Conservation (phyloP, 2,113 vertebrate genomes). For the Epinephelus cyanopodus region DNA sequence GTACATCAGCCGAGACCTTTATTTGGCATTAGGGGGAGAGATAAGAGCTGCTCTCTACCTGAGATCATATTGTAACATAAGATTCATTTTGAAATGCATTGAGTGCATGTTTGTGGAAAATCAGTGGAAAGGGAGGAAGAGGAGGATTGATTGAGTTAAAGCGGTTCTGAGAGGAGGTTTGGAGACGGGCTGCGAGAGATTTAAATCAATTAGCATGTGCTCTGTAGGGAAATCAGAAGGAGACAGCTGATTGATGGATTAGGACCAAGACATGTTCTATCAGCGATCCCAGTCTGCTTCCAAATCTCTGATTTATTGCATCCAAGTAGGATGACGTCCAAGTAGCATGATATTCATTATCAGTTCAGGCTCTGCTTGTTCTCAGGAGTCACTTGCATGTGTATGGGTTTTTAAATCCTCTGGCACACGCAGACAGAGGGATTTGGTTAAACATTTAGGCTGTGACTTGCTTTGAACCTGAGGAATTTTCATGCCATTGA, state of each 20-base stretch:
- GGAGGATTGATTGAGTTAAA: background rate
- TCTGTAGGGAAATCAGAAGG: constrained; percentile 37
- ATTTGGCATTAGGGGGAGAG: background rate
- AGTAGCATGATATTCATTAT: constrained; percentile 22
- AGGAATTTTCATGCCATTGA: constrained; percentile 51
- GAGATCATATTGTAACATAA: background rate
- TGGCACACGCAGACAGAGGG: background rate
- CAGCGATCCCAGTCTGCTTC: constrained; percentile 2
- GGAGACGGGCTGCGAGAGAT: background rate
- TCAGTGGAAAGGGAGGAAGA: background rate
- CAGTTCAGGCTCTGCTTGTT: background rate
- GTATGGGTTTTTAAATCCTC: constrained; percentile 16
- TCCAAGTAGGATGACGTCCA: background rate
- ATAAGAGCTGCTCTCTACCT: constrained; percentile 4
- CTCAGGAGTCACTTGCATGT: constrained; percentile 4
- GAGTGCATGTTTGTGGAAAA: background rate
- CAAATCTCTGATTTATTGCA: constrained; percentile 24
- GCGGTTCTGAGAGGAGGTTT: background rate
- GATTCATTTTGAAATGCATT: constrained; percentile 3
- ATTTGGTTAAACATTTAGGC: constrained; percentile 51
- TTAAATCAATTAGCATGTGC: constrained; percentile 39
- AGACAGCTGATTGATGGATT: constrained; percentile 41
- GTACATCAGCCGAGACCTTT: constrained; percentile 35
- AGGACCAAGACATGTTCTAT: constrained; percentile 29
- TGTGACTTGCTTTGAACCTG: constrained; percentile 41